Evolutionary conservation across 2,797 vertebrate species (phyloP).

Genomic region (Coluber constrictor): DNA sequence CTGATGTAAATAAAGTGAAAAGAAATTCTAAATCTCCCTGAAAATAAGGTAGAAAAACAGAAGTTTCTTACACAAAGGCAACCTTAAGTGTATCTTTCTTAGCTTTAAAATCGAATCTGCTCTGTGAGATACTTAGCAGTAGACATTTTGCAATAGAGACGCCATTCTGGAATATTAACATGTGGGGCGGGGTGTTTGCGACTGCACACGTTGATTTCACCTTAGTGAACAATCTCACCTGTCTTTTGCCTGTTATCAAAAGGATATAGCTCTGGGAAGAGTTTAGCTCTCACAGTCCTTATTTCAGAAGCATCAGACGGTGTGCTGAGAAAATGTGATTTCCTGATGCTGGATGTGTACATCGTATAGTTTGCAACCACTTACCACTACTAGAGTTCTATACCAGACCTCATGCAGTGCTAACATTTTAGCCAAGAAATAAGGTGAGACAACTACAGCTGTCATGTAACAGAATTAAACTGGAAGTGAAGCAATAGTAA

Average conservation of each 20-base stretch:
- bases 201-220: neutral
- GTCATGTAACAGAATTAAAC: slow-evolving; percentile 17
- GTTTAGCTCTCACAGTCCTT: neutral
- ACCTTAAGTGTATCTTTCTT: neutral
- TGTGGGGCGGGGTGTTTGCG: neutral
- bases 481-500: slow-evolving; percentile 29
- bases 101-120: neutral
- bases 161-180: neutral
- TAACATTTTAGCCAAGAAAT: slow-evolving; percentile 13
- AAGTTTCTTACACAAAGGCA: neutral
- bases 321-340: neutral
- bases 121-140: neutral
- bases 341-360: neutral
- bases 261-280: neutral
- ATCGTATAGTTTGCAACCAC: neutral
- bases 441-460: slow-evolving; percentile 16
- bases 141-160: neutral
- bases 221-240: neutral
- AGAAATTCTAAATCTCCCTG: neutral
- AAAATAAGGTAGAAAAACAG: neutral
- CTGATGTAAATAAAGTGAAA: neutral
- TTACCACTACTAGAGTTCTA: neutral
- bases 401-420: slow-evolving; percentile 7
- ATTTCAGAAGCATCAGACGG: neutral
- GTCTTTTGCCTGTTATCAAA: neutral